Evolutionary conservation across 2,113 vertebrate species (phyloP), one percentile per base, ranked within the genome.

Genomic region (Daubentonia madagascariensis): DNA sequence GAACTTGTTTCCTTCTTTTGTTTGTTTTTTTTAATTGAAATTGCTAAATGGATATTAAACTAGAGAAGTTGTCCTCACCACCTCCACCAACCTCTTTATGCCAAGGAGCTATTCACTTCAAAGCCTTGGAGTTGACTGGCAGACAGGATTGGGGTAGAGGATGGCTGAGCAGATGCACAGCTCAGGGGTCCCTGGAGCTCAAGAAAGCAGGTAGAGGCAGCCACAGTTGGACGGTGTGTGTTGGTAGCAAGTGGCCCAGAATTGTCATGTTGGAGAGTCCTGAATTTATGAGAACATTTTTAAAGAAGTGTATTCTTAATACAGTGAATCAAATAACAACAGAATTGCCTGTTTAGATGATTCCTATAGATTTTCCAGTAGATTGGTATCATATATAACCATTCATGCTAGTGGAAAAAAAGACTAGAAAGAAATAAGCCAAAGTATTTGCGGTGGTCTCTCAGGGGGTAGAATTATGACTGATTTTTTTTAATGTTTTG

Each of bases 1-100:
- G 90, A 98, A 97, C 92, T 40, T 98, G 35, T 57, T 89, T 30
- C 95, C 37, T 78, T 96, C 3, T 0, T 78, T 86, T 98, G 96
- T 97, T 98, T 93, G 16, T 95, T 78, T 91, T 59, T 61, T 65
- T 70, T 95, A 94, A 86, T 22, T 83, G 61, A 86, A 96, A 84
- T n/a, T 88, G 25, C 88, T 96, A 73, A 65, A 85, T 94, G 80
- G n/a, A 57, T 93, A 94, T 78, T 88, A 97, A 86, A 78, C 93
- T 81, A 76, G n/a, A 81, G 13, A 70, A 25, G 30, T 68, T 68
- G 35, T 72, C 50, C 35, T 28, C 9, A 65, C 35, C 48, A 48
- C 40, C 48, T 48, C 18, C 35, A 35, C 28, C 84, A 91, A 1
- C 61, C 70, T 86, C 54, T 73, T 95, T 72, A 78, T 45, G n/a